phyloP scores from a whole-genome alignment of 1,140 invertebrate species.

The Lutraria rhynchaena region DNA sequence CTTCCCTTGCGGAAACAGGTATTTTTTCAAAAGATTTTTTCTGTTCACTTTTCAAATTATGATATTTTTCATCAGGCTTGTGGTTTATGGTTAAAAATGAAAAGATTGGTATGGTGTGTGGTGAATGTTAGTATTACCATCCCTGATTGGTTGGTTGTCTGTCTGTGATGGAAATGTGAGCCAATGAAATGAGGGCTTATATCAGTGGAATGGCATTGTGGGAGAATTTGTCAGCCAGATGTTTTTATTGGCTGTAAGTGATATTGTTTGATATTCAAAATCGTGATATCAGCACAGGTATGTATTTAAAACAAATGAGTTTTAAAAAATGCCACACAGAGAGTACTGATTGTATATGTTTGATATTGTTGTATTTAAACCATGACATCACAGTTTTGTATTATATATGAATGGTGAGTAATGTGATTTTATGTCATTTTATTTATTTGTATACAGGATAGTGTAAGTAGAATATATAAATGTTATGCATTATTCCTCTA shows the following conservation, averaged over 20 bases:
- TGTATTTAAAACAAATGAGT: conserved; percentile 11
- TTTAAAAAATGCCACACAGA: not conserved
- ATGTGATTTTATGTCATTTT: not conserved
- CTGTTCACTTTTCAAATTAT: not conserved
- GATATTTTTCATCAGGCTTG: conserved; percentile 60
- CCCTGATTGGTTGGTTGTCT: conserved; percentile 47
- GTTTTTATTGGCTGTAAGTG: conserved; percentile 44
- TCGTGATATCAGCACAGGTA: not conserved
- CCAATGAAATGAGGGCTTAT: conserved; percentile 42
- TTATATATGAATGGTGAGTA: not conserved
- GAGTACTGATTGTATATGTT: not conserved
- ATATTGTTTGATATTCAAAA: conserved; percentile 26
- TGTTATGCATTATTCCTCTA: not conserved
- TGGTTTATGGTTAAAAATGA: conserved; percentile 61
- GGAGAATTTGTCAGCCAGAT: conserved; percentile 49
- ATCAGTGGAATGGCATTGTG: conserved; percentile 34
- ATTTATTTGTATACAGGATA: not conserved
- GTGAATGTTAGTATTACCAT: conserved; percentile 38
- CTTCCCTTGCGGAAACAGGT: too few relatives aligned
- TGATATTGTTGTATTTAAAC: not conserved
- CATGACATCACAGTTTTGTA: not conserved
- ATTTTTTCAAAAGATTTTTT: too few relatives aligned
- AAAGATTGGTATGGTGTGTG: conserved; percentile 45
- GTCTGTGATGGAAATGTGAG: conserved; percentile 45
- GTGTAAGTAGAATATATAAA: not conserved